These are phyloP conservation scores for Ceratina japonica DNA, from an alignment of 1,140 invertebrate genomes.

Conservation along the genomic window DNA sequence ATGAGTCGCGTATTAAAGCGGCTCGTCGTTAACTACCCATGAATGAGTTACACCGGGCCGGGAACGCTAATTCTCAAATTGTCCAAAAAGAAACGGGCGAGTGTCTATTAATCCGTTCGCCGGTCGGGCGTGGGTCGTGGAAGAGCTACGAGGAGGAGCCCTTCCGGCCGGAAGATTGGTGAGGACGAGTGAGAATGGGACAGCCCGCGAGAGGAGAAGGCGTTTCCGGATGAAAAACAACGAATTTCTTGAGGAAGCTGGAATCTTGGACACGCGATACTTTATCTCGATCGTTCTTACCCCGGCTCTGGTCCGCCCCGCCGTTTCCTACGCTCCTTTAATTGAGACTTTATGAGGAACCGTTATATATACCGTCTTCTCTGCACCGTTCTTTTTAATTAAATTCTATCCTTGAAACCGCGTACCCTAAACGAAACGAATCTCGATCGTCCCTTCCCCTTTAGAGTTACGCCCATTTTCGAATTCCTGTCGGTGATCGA, in stretches of 20 bases:
- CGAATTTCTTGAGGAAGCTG: not conserved
- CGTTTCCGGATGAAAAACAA: constrained; percentile 11
- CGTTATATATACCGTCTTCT: not conserved
- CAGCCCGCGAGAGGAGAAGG: constrained; percentile 10
- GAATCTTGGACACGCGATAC: not conserved
- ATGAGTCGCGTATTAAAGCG: constrained; percentile 70
- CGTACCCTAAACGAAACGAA: no score
- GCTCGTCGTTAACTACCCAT: constrained; percentile 73
- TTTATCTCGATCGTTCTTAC: not conserved
- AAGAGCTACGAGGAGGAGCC: constrained; percentile 38
- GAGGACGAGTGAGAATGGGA: constrained; percentile 52
- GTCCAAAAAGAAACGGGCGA: constrained; percentile 62
- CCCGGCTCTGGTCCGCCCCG: no score
- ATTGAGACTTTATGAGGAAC: not conserved
- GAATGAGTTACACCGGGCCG: constrained; percentile 72
- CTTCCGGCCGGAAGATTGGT: constrained; percentile 57
- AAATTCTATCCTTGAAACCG: not conserved
- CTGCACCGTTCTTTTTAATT: not conserved
- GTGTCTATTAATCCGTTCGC: constrained; percentile 64
- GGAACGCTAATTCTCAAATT: constrained; percentile 74
- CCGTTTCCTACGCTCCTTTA: not conserved
- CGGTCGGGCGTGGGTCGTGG: not conserved
- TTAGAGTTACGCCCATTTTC: no score
- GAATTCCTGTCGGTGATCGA: not conserved
- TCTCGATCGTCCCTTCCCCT: no score